Base-by-base conservation (phyloP, 2,888 invertebrate species). In the Mechanitis messenoides region DNA sequence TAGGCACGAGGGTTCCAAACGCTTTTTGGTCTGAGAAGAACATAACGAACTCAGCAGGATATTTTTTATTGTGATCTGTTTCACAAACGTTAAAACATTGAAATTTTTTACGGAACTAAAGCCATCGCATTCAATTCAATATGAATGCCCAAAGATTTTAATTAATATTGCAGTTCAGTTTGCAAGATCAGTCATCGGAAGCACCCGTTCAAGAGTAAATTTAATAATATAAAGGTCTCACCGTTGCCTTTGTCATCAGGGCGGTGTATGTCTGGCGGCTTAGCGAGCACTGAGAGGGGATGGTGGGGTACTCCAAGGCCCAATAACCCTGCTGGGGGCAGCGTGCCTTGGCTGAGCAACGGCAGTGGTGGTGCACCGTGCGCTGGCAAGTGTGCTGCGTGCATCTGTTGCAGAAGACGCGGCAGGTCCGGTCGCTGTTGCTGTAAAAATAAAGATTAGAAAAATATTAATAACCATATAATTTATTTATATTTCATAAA, bases 331-430 rank as follows among this genome's bases (percentile, higher is more conserved):
- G 93, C 92, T 0, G 92, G 85, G 35, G 86, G 91, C 68, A 85
- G 81, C 68, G 84, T 88, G 53, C 85, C 91, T 73, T 87, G 91
- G 64, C 85, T 91, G 64, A 85, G 85, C 64, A 85, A 85, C 59
- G 85, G 92, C 76, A 95, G 93, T 55, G 94, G 94, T 53, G 94
- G 94, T 58, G 95, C 94, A 55, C 93, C 93, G 64, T 94, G 94
- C 62, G 93, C 91, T 70, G 96, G 94, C 64, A 92, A 80, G 86
- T 96, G 96, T 74, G 96, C 96, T 45, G 96, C 96, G 83, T 97
- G 97, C 96, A 97, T 96, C 89, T 97, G 97, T 88, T 97, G 97
- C 84, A 97, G 91, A 68, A 95, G 85, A 83, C 95, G 92, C 45
- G 95, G 95, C 73, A 96, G 89, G 83, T 96, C 95, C 63, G 95